These are phyloP conservation scores for Psittacula echo DNA, from an alignment of 2,797 vertebrate species.

Conservation along the genomic window DNA sequence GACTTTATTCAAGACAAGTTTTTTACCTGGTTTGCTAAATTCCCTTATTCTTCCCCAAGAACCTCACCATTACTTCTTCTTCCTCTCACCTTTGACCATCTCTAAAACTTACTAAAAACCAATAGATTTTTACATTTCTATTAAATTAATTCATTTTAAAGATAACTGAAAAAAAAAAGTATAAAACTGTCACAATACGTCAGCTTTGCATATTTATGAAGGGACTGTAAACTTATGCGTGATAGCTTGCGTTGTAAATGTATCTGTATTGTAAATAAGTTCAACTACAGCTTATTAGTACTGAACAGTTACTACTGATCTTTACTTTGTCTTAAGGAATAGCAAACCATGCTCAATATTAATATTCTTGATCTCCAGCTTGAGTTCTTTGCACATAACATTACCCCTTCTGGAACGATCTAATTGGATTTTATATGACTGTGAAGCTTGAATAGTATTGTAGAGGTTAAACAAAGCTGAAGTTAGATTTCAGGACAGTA, in stretches of 20 bases:
- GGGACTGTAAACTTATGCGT: conserved; percentile 7
- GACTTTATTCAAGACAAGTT: not conserved
- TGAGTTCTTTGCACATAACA: not conserved
- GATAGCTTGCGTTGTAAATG: not conserved
- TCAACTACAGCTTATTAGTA: conserved; percentile 14
- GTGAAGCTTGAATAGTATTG: not conserved
- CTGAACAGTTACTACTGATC: not conserved
- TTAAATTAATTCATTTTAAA: not conserved
- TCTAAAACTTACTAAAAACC: conserved; percentile 28
- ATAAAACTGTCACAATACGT: not conserved
- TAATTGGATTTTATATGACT: not conserved
- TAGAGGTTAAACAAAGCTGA: not conserved
- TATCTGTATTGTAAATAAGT: not conserved
- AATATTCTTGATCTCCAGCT: not conserved
- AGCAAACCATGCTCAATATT: not conserved
- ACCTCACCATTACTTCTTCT: not conserved
- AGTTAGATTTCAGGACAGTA: not conserved
- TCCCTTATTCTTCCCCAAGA: not conserved
- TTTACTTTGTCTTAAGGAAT: not conserved
- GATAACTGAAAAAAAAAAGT: not conserved
- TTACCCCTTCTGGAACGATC: not conserved
- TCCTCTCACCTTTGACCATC: not conserved
- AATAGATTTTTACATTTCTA: not conserved
- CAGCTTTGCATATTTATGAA: conserved; percentile 29
- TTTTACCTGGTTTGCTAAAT: not conserved